Evolutionary conservation across 1,140 invertebrate genomes (phyloP).

Genomic region (Plodia interpunctella): DNA sequence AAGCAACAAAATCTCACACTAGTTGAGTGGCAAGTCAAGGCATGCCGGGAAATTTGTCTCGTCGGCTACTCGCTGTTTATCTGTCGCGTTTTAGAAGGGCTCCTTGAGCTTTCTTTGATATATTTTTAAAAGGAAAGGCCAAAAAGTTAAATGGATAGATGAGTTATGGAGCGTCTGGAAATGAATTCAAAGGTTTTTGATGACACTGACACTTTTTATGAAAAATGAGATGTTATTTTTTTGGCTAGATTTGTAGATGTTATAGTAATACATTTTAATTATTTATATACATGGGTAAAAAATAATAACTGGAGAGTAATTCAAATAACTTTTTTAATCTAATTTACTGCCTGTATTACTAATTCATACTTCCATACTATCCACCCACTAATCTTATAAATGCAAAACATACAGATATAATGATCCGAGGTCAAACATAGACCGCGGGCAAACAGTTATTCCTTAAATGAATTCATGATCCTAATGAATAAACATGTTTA

Average conservation of each 20-base stretch:
- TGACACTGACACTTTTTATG: neutral
- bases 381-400: too few relatives aligned
- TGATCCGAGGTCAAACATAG: too few relatives aligned
- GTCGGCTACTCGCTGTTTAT: slow-evolving; percentile 28
- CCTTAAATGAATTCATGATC: too few relatives aligned
- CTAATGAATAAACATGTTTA: too few relatives aligned
- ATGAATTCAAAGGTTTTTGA: slow-evolving; percentile 8
- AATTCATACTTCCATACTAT: too few relatives aligned
- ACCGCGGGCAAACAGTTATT: too few relatives aligned
- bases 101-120: slow-evolving; percentile 10
- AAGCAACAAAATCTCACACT: slow-evolving; percentile 65
- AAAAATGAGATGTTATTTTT: neutral
- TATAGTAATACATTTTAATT: neutral
- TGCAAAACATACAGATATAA: too few relatives aligned
- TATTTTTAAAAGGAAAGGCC: slow-evolving; percentile 1
- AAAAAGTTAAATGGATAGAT: slow-evolving; percentile 8
- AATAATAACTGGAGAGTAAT: too few relatives aligned
- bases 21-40: slow-evolving; percentile 65
- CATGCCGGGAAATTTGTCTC: slow-evolving; percentile 61
- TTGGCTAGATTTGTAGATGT: neutral
- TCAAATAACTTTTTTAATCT: too few relatives aligned
- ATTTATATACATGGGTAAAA: too few relatives aligned
- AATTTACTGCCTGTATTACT: too few relatives aligned
- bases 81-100: slow-evolving; percentile 14
- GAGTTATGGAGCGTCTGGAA: slow-evolving; percentile 3